Percentiles rank a stretch among this genome's conserved stretches.
Conservation (phyloP, 2,113 vertebrate species). For the Columba janthina region DNA sequence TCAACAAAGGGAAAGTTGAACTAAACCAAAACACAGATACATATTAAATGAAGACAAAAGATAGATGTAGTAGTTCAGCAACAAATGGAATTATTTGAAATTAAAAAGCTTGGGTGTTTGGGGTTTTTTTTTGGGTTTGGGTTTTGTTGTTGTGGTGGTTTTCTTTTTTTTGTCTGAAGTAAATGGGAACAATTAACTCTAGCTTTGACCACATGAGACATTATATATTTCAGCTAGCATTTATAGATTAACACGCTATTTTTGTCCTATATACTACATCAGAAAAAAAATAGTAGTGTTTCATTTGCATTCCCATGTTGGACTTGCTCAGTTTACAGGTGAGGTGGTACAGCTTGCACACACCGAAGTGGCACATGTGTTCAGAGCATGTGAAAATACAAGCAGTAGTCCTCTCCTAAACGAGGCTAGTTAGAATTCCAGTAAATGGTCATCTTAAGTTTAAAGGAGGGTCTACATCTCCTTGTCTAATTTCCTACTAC, state of each 20-base stretch:
- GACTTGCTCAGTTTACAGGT: neutral
- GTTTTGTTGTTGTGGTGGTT: neutral
- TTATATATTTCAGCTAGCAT: neutral
- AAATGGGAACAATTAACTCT: neutral
- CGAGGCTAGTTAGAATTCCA: neutral
- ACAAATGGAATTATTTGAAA: neutral
- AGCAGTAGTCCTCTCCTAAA: neutral
- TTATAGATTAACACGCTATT: neutral
- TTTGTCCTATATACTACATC: neutral
- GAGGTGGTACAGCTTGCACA: neutral
- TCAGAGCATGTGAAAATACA: neutral
- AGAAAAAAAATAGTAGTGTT: neutral
- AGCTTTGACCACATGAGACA: neutral
- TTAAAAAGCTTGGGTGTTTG: neutral
- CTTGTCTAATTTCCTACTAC: neutral
- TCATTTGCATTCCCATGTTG: neutral
- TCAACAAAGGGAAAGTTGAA: conserved; percentile 88
- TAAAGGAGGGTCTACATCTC: neutral
- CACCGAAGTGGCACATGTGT: neutral
- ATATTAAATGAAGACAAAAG: neutral
- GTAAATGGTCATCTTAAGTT: neutral
- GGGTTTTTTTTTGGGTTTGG: too few relatives aligned
- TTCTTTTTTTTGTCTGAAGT: neutral
- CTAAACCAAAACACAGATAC: conserved; percentile 71
- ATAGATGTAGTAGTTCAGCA: neutral